Evolutionary conservation across 2,797 vertebrate species (phyloP).

Genomic region (Galagoides demidoff): DNA sequence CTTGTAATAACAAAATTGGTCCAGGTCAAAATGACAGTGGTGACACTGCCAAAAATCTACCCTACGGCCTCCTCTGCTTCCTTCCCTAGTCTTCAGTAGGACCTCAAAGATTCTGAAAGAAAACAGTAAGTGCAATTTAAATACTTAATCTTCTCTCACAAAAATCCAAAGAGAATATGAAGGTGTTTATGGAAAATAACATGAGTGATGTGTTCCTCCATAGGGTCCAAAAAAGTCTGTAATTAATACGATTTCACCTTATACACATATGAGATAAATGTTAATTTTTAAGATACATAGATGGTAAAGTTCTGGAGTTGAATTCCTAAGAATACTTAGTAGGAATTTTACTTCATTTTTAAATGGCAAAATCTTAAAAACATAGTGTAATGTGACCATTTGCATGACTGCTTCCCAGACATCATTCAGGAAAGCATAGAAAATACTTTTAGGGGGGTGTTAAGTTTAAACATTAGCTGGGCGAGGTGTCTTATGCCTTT

Average conservation of each 20-base stretch:
- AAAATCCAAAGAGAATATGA: neutral
- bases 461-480: neutral
- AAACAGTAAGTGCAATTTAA: neutral
- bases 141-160: slow-evolving; percentile 22
- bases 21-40: neutral
- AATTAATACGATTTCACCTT: slow-evolving; percentile 11
- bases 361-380: slow-evolving; percentile 20
- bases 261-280: neutral
- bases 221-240: neutral
- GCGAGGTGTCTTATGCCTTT: no score
- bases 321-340: slow-evolving; percentile 6
- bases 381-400: neutral
- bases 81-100: neutral
- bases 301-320: neutral
- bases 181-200: neutral
- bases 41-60: neutral
- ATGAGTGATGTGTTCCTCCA: neutral
- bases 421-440: neutral
- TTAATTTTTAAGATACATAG: neutral
- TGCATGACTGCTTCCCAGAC: neutral
- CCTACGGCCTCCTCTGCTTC: neutral
- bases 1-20: neutral
- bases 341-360: slow-evolving; percentile 44
- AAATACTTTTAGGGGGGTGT: neutral
- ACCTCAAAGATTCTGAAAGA: neutral